phyloP scores from a whole-genome alignment of 2,797 vertebrate genomes.

The Taenioides sp. region DNA sequence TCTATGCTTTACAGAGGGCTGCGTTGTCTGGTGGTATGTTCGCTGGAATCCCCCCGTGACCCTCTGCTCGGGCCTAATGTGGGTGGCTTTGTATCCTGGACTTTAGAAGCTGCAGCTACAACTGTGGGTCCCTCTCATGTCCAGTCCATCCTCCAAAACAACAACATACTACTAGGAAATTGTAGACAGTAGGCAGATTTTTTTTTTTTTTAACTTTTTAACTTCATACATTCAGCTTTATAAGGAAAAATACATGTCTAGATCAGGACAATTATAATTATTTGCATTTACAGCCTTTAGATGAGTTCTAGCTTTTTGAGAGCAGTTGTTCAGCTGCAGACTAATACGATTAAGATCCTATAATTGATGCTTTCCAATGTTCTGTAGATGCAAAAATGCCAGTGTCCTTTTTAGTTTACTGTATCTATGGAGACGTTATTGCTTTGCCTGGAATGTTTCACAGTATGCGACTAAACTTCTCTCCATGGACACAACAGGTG shows the following conservation, averaged over 20 bases:
- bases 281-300: too few relatives aligned
- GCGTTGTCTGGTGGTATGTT: constrained; percentile 47
- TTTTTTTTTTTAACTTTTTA: background rate
- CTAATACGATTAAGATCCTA: too few relatives aligned
- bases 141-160: constrained; percentile 33
- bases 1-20: constrained; percentile 28
- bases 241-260: too few relatives aligned
- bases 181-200: background rate
- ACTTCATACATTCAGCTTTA: background rate
- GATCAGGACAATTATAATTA: background rate
- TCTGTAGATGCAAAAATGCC: too few relatives aligned
- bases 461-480: too few relatives aligned
- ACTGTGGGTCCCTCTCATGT: constrained; percentile 30
- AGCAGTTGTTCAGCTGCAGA: too few relatives aligned
- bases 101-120: constrained; percentile 22
- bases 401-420: too few relatives aligned
- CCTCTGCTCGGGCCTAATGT: constrained; percentile 35
- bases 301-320: too few relatives aligned
- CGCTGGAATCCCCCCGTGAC: constrained; percentile 46
- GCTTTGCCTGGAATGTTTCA: too few relatives aligned
- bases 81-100: constrained; percentile 18
- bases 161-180: background rate
- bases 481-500: too few relatives aligned
- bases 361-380: too few relatives aligned
- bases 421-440: too few relatives aligned